Evolutionary conservation across 2,797 vertebrate species (phyloP), one percentile per base, ranked within the genome.

Genomic region (Sebastes kiyomatsui): DNA sequence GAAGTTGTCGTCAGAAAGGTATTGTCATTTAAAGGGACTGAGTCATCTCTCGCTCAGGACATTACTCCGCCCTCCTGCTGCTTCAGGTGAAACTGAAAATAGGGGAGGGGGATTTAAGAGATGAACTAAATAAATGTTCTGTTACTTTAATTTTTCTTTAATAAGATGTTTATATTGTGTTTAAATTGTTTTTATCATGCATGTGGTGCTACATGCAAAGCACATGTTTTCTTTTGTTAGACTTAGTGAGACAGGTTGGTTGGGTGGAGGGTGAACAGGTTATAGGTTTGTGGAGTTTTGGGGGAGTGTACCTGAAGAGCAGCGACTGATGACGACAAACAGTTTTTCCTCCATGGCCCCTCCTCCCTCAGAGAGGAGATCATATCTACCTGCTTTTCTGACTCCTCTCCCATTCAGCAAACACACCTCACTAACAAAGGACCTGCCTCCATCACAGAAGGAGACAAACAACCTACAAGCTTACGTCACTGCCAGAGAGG

Each of bases 311-410:
- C 30, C 46, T 77, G 69, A 67, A 56, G 46, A 86, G n/a, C 79
- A 82, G 68, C 59, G 55, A 25, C 52, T 65, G 32, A 22, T 77
- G 86, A 82, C 12, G 1, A 2, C 55, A 16, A 68, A 49, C 27
- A 79, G 58, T 66, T 81, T 42, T 52, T 55, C 59, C 76, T 60
- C 16, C 4, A 9, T 20, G 54, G 86, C 83, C 54, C 88, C 90
- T 85, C 92, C 93, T 55, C 71, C 32, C 32, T 35, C 38, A 28
- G 54, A 52, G 27, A 54, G 25, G n/a, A 71, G 55, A 33, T 76
- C 33, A 80, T 88, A 90, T 91, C 62, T 78, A 87, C 71, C 60
- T 65, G 79, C 25, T 42, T 18, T 16, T 56, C n/a, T 61, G 4
- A 55, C 12, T 62, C 22, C 70, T 81, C 69, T 75, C 27, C 14